A percentile compares a stretch with the other conserved stretches of the same genome.
Conservation (phyloP, 2,888 invertebrate genomes). For the Spodoptera exigua region DNA sequence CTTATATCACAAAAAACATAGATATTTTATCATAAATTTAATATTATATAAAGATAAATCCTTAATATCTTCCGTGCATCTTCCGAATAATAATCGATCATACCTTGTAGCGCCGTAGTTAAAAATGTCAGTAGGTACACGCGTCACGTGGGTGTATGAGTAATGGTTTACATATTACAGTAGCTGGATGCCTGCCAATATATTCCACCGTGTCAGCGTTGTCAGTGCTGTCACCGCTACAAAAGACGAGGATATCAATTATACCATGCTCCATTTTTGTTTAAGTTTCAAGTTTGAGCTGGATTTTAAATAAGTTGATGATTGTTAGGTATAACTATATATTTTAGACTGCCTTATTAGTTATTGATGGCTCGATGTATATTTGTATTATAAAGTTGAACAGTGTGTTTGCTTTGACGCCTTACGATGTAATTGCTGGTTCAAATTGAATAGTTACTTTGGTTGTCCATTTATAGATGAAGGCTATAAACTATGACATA, state of each 20-base stretch:
- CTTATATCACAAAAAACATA: no score
- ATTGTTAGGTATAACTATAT: no score
- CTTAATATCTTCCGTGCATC: no score
- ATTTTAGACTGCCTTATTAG: no score
- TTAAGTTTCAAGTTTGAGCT: slow-evolving; percentile 10
- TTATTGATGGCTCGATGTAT: no score
- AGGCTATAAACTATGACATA: no score
- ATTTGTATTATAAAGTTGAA: no score
- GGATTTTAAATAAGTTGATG: no score
- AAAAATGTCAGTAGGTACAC: slow-evolving; percentile 34
- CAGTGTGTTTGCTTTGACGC: no score
- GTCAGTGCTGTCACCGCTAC: slow-evolving; percentile 29
- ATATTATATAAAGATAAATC: neutral
- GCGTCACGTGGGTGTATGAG: slow-evolving; percentile 31
- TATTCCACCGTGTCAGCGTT: slow-evolving; percentile 20
- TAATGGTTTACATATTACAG: slow-evolving; percentile 40
- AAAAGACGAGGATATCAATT: slow-evolving; percentile 39
- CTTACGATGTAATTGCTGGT: no score
- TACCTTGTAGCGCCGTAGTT: slow-evolving; percentile 7
- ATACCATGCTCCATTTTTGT: slow-evolving; percentile 8
- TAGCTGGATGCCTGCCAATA: slow-evolving; percentile 46
- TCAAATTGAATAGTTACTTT: no score
- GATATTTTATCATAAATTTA: neutral
- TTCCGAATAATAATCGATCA: slow-evolving; percentile 28
- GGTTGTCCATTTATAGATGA: no score